Evolutionary conservation across 2,888 invertebrate species (phyloP), one percentile per base, ranked within the genome.

Genomic region (Augochlorella aurata): DNA sequence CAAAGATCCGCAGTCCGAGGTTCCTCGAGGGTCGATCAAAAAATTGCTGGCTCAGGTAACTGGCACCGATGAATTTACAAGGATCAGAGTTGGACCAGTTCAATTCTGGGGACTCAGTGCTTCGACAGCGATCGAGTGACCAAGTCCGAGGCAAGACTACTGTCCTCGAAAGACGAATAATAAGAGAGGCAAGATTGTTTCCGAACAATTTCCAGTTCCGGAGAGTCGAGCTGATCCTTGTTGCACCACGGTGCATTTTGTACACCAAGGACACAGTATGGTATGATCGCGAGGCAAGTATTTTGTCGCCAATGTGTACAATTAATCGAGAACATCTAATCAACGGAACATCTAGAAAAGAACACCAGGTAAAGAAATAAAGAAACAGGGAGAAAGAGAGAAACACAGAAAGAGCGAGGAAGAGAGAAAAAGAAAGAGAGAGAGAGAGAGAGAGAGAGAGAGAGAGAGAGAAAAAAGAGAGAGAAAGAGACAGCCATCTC

Each of bases 401-500:
- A 86, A 63, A 85, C 83, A 88, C 78, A 87, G 85, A 74, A 63
- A 79, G 76, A 68, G 61, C 81, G 65, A 74, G 52, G 73, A 54
- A 58, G 44, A 72, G 70, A 81, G n/a, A 45, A 49, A 75, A 45
- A 74, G 63, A 73, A 49, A 66, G 76, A 79, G 81, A 83, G 0
- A 52, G 84, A 85, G 85, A 90, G 70, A 86, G 84, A 88, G 74
- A 87, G 81, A 89, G 73, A 67, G 44, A 85, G 29, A 74, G 69
- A 54, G 47, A 9, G 65, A 76, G 18, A 80, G 16, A 77, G 50
- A 79, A 49, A 76, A 54, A 72, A 81, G 79, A 85, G 84, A 85
- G 86, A 90, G 76, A 88, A 83, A 89, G 79, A 88, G 85, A 90
- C 90, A 91, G 91, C 91, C 89, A 91, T 89, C 91, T 91, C 91